A percentile compares a stretch with the other conserved stretches of the same genome.
Evolutionary conservation across 2,797 vertebrate genomes (phyloP).

Genomic region (Channa striata): DNA sequence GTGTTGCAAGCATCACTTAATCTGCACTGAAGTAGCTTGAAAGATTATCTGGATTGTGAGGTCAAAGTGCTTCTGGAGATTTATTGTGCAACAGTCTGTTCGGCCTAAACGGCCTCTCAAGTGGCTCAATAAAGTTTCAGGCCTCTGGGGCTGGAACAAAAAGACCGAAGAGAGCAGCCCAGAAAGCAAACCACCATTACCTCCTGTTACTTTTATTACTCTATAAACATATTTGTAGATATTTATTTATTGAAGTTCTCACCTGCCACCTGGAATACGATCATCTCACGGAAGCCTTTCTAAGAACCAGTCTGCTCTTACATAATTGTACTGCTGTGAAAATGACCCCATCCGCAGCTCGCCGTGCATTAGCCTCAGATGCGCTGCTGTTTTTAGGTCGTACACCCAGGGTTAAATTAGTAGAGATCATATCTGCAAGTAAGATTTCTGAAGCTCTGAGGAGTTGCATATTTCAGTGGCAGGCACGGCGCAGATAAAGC

Average conservation of each 20-base stretch:
- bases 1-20: constrained; percentile 35
- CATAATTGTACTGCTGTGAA: constrained; percentile 37
- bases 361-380: constrained; percentile 44
- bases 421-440: constrained; percentile 73
- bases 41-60: constrained; percentile 44
- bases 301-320: constrained; percentile 9
- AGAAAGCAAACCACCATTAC: constrained; percentile 31
- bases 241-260: constrained; percentile 33
- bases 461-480: constrained; percentile 83
- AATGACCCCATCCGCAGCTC: constrained; percentile 19
- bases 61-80: constrained; percentile 41
- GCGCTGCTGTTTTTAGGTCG: constrained; percentile 13
- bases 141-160: constrained; percentile 25
- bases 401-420: constrained; percentile 65
- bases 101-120: constrained; percentile 23
- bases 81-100: constrained; percentile 37
- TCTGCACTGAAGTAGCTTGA: constrained; percentile 22
- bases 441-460: constrained; percentile 55
- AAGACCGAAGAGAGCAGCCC: constrained; percentile 1
- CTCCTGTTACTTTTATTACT: constrained; percentile 22
- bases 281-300: constrained; percentile 31
- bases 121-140: constrained; percentile 18
- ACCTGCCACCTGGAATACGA: constrained; percentile 30
- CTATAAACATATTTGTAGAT: constrained; percentile 49
- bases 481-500: constrained; percentile 79